Evolutionary conservation across 2,113 vertebrate genomes (phyloP).

Genomic region (Macroglossus sobrinus): DNA sequence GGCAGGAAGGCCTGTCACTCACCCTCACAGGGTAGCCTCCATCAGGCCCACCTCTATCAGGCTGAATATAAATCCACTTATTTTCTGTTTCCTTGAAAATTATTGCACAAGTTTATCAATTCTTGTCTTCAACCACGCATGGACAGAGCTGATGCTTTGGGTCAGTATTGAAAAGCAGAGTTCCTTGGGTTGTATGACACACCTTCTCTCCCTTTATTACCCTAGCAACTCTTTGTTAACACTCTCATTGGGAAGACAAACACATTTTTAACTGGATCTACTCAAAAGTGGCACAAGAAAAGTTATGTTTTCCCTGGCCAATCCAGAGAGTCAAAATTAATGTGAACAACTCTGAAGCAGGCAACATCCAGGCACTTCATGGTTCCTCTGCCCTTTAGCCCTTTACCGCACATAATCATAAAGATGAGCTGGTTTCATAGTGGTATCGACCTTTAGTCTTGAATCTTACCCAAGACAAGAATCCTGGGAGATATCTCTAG

Average conservation of each 20-base stretch:
- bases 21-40: not conserved
- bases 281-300: not conserved
- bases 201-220: not conserved
- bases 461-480: not conserved
- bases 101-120: not conserved
- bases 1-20: not conserved
- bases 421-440: not conserved
- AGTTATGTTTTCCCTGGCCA: not conserved
- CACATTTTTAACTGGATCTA: not conserved
- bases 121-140: not conserved
- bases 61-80: not conserved
- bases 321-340: not conserved
- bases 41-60: not conserved
- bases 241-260: not conserved
- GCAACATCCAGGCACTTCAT: not conserved
- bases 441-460: not conserved
- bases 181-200: not conserved
- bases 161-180: not conserved
- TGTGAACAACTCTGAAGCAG: not conserved
- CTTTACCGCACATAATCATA: not conserved
- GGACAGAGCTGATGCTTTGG: not conserved
- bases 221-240: not conserved
- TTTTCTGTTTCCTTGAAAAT: constrained; percentile 4
- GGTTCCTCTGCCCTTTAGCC: not conserved
- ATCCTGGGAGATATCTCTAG: not conserved